phyloP scores from a whole-genome alignment of 2,888 invertebrate species.

The Lepidonotus clava region DNA sequence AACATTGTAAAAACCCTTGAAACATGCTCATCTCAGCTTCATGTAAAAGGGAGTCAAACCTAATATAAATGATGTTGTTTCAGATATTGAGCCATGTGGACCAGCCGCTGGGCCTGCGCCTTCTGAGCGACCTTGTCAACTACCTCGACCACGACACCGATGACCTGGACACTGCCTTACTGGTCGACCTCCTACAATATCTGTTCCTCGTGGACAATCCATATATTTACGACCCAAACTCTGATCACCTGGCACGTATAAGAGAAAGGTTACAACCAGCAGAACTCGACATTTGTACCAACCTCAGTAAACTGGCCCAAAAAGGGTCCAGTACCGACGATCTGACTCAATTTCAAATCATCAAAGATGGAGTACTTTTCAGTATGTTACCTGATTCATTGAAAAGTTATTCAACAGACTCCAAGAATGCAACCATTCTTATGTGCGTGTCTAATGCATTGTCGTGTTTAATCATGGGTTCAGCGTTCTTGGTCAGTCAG shows the following conservation, averaged over 20 bases:
- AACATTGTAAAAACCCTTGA: too few species aligned
- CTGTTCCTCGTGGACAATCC: slow-evolving; percentile 1
- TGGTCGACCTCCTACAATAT: not conserved
- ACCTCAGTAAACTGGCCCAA: not conserved
- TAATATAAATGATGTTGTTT: too few species aligned
- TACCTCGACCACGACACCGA: not conserved
- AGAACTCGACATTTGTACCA: not conserved
- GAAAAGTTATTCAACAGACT: not conserved
- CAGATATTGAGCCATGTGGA: not conserved
- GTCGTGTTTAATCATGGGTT: not conserved
- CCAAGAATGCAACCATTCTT: not conserved
- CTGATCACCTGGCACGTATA: not conserved
- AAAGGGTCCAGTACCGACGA: not conserved
- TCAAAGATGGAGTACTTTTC: not conserved
- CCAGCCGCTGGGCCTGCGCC: not conserved
- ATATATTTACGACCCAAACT: not conserved
- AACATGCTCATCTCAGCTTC: too few species aligned
- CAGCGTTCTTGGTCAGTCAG: not conserved
- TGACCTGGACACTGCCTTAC: not conserved
- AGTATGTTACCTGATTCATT: not conserved
- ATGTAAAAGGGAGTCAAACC: too few species aligned
- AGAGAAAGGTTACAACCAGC: not conserved
- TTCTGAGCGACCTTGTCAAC: not conserved
- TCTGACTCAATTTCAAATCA: not conserved
- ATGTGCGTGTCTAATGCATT: not conserved